Base-by-base conservation (phyloP, 2,888 invertebrate genomes). In the Myopa tessellatipennis region DNA sequence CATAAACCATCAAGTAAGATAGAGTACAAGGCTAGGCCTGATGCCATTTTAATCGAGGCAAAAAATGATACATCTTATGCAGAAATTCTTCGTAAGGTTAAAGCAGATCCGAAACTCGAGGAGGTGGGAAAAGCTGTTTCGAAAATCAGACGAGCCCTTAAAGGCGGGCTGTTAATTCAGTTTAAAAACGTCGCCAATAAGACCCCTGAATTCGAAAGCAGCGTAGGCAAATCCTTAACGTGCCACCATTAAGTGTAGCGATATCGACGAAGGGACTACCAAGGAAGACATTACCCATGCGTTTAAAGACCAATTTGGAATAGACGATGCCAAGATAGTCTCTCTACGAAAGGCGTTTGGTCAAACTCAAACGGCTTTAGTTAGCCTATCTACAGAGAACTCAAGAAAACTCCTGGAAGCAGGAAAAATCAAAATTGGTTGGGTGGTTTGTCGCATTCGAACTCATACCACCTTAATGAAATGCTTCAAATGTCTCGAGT, bases 401-500 rank as follows among this genome's bases (percentile, higher is more conserved):
- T 1, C 55, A 55, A 55, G 3, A 16, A 10, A 55, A 10, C 10
- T 55, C 12, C 1, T 55, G 16, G 55, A 55, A 55, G 55, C 55
- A 55, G 55, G 55, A 55, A 55, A 55, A 55, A 55, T 55, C 10
- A 55, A 55, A 16, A 55, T 55, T 55, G 55, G 55, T 55, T 55
- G 55, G 55, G 55, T 55, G 16, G 16, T 14, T 16, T 55, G 55
- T 55, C 26, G 26, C 26, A 26, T 26, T 26, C 26, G 26, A 2
- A 26, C 26, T 26, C 26, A 26, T 26, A 26, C 26, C 26, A 26
- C 1, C 26, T 26, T 26, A 26, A 26, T 26, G 2, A 26, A 26
- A 26, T 26, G 26, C 26, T 26, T 26, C 26, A 26, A 26, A 26
- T 26, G 26, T 26, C 26, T 26, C 26, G 26, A 26, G 26, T 26